Base-by-base conservation (phyloP, 2,888 invertebrate species). In the Drosophila maculinotata region DNA sequence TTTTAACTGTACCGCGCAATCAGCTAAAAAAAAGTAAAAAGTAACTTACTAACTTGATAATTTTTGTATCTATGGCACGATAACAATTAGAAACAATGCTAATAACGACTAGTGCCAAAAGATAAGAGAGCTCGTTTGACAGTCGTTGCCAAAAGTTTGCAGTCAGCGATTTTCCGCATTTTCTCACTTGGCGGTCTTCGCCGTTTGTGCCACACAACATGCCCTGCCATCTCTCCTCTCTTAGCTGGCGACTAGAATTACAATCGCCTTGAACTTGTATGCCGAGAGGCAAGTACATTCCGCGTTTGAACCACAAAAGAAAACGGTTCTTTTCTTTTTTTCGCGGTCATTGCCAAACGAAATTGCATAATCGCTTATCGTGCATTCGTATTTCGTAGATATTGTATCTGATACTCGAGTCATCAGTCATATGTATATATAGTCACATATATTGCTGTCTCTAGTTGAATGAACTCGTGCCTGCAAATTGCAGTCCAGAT, bases 321-420 rank as follows among this genome's bases (percentile, higher is more conserved):
- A 31, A 38, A 8, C 17, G 23, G 25, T 54, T 23, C 7, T 26
- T 9, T 56, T 69, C 78, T 15, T 15, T 9, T 20, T 56, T 73
- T 75, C 68, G 53, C 74, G 81, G 84, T 80, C 87, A 87, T 66
- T 87, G 87, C 62, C 87, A 79, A 63, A 38, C 35, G 1, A 9
- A 57, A 44, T 76, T 76, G 71, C 76, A 76, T 70, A 76, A 74
- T 54, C 71, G 44, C 56, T 69, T 75, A 63, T 63, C 63, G 47
- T 33, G 39, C 36, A 41, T 4, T 41, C 17, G 14, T 23, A 20
- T 1, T 38, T 12, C n/a, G 10, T 42, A 45, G 31, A 58, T 35
- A 63, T 58, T 74, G 5, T 58, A 71, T 62, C 45, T 47, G 25
- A 31, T 59, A 5, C 26, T n/a, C n/a, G n/a, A n/a, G n/a, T n/a